phyloP scores from a whole-genome alignment of 2,888 invertebrate species.

The Tineola bisselliella region DNA sequence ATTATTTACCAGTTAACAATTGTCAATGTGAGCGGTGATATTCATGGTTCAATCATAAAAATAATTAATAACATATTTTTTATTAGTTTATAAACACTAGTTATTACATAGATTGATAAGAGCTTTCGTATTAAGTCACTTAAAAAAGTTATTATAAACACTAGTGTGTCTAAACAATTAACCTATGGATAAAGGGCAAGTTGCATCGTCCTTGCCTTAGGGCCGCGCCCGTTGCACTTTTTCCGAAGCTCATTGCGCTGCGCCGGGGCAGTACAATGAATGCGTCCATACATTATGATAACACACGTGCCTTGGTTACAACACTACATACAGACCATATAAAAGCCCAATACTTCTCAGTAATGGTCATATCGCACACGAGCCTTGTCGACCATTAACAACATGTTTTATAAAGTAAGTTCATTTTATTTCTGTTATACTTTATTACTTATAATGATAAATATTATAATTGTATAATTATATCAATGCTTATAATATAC shows the following conservation, averaged over 20 bases:
- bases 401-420: conserved; percentile 56
- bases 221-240: conserved; percentile 23
- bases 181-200: not conserved
- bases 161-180: too few relatives aligned
- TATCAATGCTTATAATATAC: too few relatives aligned
- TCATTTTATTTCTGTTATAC: not conserved
- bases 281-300: conserved; percentile 27
- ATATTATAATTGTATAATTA: too few relatives aligned
- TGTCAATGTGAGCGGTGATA: too few relatives aligned
- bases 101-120: too few relatives aligned
- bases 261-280: conserved; percentile 22
- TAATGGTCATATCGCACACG: conserved; percentile 32
- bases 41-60: too few relatives aligned
- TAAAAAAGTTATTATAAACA: too few relatives aligned
- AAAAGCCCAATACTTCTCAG: conserved; percentile 36
- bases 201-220: conserved; percentile 18
- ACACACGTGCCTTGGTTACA: conserved; percentile 21
- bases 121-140: too few relatives aligned
- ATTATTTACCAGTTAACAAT: too few relatives aligned
- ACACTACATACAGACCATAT: conserved; percentile 26
- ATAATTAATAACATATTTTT: too few relatives aligned
- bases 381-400: conserved; percentile 24
- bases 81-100: too few relatives aligned
- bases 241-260: conserved; percentile 19
- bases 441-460: too few relatives aligned